Evolutionary conservation across 2,888 invertebrate genomes (phyloP).

Genomic region (Scaptomyza reducta): DNA sequence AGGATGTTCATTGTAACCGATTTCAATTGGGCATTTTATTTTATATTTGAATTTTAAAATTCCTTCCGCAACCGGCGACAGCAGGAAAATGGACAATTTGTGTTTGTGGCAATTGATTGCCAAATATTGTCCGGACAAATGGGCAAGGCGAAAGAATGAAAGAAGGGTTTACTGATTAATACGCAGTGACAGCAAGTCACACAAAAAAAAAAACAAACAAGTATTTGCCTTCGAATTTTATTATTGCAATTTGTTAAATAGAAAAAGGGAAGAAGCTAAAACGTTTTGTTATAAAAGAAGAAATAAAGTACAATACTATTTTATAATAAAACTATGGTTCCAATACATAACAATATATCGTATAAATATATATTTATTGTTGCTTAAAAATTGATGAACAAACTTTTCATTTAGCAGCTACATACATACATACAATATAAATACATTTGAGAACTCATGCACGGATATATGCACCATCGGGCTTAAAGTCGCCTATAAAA

Average conservation of each 20-base stretch:
- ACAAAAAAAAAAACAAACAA: no score
- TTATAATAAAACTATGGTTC: no score
- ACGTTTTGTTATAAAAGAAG: no score
- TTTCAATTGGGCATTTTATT: conserved; percentile 83
- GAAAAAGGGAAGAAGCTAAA: not conserved
- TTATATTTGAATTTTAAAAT: conserved; percentile 83
- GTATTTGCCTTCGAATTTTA: conserved; percentile 15
- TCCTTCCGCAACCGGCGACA: conserved; percentile 77
- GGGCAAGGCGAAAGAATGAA: conserved; percentile 19
- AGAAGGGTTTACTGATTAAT: conserved; percentile 76
- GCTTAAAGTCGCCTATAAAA: conserved; percentile 68
- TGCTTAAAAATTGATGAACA: not conserved
- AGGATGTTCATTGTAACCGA: conserved; percentile 76
- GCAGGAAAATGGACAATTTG: conserved; percentile 83
- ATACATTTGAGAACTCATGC: conserved; percentile 42
- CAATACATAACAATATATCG: no score
- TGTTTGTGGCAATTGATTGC: conserved; percentile 84
- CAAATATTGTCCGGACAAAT: conserved; percentile 80
- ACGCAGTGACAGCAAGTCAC: conserved; percentile 64
- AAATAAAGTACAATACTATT: no score
- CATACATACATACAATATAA: conserved; percentile 14
- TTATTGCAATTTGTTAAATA: not conserved
- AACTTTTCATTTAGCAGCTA: conserved; percentile 53
- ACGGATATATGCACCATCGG: conserved; percentile 62
- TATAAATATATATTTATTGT: not conserved